Percentiles rank a stretch among this genome's conserved stretches.
Conservation (phyloP, 2,113 vertebrate species). For the Hiodon alosoides region DNA sequence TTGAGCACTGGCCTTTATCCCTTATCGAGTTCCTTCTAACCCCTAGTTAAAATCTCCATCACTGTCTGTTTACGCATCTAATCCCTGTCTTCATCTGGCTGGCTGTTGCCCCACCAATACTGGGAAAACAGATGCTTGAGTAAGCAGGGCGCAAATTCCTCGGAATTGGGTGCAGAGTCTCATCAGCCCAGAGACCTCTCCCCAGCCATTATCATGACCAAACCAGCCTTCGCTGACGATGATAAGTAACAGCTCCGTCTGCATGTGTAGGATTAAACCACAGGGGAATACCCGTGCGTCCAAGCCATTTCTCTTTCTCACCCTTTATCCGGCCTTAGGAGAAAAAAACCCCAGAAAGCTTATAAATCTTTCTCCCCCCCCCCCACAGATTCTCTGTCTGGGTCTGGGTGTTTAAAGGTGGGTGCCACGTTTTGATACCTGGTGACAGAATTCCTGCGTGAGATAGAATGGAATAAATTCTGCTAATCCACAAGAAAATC, state of each 20-base stretch:
- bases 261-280: background rate
- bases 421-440: background rate
- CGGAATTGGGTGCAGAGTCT: background rate
- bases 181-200: background rate
- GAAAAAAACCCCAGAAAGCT: background rate
- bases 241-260: background rate
- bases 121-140: background rate
- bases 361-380: background rate
- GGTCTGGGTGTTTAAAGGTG: background rate
- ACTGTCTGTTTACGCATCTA: background rate
- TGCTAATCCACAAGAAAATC: no score
- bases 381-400: background rate
- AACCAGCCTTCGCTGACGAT: background rate
- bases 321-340: background rate
- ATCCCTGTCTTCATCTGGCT: background rate
- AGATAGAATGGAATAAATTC: no score
- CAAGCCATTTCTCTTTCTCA: slow-evolving; percentile 10
- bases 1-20: background rate
- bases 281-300: background rate
- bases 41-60: background rate
- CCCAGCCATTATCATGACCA: background rate
- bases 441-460: no score
- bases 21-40: background rate
- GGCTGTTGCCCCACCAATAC: background rate
- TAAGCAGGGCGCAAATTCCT: no score